Conservation (phyloP, 1,140 invertebrate genomes). For the Apis florea region DNA sequence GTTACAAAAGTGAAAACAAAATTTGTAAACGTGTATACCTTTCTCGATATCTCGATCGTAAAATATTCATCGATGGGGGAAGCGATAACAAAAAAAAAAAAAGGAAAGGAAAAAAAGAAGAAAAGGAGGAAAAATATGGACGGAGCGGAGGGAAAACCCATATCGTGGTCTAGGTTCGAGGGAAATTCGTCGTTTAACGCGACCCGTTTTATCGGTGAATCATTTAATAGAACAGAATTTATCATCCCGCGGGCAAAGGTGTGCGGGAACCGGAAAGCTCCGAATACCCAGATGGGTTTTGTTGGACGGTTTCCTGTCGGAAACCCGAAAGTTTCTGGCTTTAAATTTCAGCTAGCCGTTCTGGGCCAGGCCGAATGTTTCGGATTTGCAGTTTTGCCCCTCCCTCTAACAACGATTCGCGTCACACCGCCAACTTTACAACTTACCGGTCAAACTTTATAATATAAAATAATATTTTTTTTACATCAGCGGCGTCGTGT, state of each 20-base stretch:
- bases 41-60: neutral
- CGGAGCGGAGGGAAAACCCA: neutral
- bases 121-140: too few relatives aligned
- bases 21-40: neutral
- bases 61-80: neutral
- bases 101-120: too few relatives aligned
- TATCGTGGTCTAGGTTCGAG: neutral
- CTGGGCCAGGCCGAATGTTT: conserved; percentile 33
- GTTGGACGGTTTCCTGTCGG: conserved; percentile 50
- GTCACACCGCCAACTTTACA: neutral
- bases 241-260: conserved; percentile 26
- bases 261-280: conserved; percentile 17
- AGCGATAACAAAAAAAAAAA: too few relatives aligned
- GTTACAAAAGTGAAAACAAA: neutral
- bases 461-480: conserved; percentile 53
- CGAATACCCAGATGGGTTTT: conserved; percentile 45
- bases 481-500: conserved; percentile 6
- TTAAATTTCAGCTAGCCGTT: conserved; percentile 45
- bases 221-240: conserved; percentile 32
- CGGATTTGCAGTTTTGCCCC: conserved; percentile 40
- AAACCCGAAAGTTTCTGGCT: conserved; percentile 52
- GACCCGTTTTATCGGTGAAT: conserved; percentile 16
- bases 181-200: conserved; percentile 26
- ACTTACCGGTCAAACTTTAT: conserved; percentile 10
- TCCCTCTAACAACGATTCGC: conserved; percentile 15